Conservation (phyloP, 2,888 invertebrate species). For the Seladonia tumulorum region DNA sequence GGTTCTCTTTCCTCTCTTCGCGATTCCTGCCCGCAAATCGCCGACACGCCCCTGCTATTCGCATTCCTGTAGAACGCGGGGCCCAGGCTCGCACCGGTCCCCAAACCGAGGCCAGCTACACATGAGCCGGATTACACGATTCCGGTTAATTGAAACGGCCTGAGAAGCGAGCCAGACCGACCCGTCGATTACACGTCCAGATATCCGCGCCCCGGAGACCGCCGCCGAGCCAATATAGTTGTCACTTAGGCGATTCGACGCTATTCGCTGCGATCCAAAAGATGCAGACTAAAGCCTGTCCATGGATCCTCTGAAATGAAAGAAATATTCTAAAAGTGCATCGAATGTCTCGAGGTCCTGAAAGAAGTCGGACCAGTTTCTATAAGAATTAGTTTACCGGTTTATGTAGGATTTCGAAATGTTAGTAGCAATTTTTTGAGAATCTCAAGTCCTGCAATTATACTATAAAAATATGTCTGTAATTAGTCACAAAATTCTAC, state of each 20-base stretch:
- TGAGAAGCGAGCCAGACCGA: constrained; percentile 54
- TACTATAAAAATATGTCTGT: too few relatives aligned
- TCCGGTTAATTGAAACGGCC: constrained; percentile 76
- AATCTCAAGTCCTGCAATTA: too few relatives aligned
- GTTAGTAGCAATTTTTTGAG: too few relatives aligned
- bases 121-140: constrained; percentile 73
- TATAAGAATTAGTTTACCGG: too few relatives aligned
- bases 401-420: too few relatives aligned
- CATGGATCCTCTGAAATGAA: too few relatives aligned
- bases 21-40: constrained; percentile 71
- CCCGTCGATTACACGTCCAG: constrained; percentile 61
- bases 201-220: constrained; percentile 38
- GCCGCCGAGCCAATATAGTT: constrained; percentile 42
- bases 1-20: constrained; percentile 42
- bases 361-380: too few relatives aligned
- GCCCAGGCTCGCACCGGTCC: constrained; percentile 53
- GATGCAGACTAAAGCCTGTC: neutral
- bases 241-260: constrained; percentile 33
- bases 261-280: neutral
- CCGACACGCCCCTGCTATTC: constrained; percentile 75
- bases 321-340: too few relatives aligned
- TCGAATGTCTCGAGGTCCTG: too few relatives aligned
- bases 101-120: constrained; percentile 50
- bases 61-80: constrained; percentile 74
- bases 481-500: too few relatives aligned